Conservation (phyloP, 2,113 vertebrate species). For the Mellivora capensis region DNA sequence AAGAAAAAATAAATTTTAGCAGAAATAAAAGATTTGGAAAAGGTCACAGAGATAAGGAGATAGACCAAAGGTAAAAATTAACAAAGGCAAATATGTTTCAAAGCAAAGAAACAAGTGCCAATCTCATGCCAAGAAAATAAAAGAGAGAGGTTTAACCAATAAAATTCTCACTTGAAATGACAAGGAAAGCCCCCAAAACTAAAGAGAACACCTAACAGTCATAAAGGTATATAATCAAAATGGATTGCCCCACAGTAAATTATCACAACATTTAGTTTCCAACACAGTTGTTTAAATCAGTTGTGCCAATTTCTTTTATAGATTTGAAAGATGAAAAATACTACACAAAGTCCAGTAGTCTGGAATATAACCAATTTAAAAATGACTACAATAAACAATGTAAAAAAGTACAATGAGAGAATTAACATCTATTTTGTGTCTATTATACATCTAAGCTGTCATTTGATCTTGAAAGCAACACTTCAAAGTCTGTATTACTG, state of each 20-base stretch:
- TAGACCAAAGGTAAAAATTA: neutral
- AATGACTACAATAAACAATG: neutral
- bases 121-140: neutral
- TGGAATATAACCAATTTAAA: neutral
- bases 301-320: neutral
- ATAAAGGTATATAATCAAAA: neutral
- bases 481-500: neutral
- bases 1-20: neutral
- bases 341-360: neutral
- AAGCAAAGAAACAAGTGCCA: neutral
- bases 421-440: neutral
- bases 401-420: neutral
- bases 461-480: neutral
- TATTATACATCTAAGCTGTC: neutral
- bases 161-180: neutral
- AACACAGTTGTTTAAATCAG: neutral
- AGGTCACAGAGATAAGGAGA: neutral
- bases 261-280: neutral
- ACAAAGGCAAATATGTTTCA: neutral
- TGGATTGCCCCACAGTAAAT: neutral
- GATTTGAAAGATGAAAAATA: neutral
- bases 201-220: neutral
- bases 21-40: neutral
- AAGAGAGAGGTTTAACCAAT: neutral
- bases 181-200: neutral